Conservation (phyloP, 2,797 vertebrate species). For the Acrocephalus scirpaceus region DNA sequence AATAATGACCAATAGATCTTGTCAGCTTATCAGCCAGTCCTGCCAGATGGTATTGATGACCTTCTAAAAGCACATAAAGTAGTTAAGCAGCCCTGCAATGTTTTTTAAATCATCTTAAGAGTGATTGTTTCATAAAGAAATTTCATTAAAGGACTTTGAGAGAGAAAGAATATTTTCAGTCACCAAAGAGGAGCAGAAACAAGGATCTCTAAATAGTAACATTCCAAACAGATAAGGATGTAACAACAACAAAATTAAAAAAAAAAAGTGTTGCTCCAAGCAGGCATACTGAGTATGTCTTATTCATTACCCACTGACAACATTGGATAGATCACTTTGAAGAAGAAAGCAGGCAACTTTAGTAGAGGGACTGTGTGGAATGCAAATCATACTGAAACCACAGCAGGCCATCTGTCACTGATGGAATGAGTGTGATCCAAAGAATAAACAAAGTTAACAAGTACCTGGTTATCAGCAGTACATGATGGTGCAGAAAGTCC, state of each 20-base stretch:
- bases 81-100: background rate
- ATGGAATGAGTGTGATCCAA: background rate
- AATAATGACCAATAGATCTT: slow-evolving; percentile 3
- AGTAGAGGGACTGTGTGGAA: background rate
- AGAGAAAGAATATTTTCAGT: background rate
- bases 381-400: background rate
- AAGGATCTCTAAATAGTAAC: background rate
- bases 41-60: background rate
- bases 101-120: background rate
- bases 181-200: background rate
- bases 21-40: background rate
- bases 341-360: background rate
- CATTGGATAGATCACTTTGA: background rate
- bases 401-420: slow-evolving; percentile 6
- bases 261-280: background rate
- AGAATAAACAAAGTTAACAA: slow-evolving; percentile 41
- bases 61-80: background rate
- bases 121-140: background rate
- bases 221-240: background rate
- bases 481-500: slow-evolving; percentile 1
- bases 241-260: background rate
- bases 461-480: slow-evolving; percentile 50
- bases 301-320: background rate
- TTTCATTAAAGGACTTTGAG: background rate
- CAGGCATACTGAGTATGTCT: background rate